Percentiles rank a stretch among this genome's conserved stretches.
phyloP scores from a whole-genome alignment of 2,113 vertebrate species.

The Cyprinodon variegatus region DNA sequence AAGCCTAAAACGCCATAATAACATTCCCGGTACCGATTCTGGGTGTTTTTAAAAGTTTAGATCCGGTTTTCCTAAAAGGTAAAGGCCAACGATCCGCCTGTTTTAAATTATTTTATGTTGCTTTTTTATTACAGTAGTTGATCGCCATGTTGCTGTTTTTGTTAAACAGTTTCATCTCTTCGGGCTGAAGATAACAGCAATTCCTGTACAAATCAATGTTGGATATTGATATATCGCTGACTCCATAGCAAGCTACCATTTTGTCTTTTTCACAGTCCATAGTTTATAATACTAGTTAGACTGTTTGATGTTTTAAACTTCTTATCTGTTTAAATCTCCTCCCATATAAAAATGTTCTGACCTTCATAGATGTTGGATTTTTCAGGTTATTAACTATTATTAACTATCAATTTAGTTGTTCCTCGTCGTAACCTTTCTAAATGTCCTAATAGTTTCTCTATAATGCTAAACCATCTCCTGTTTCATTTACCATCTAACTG shows the following conservation, averaged over 20 bases:
- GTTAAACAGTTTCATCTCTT: background rate
- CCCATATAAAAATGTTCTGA: background rate
- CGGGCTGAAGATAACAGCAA: background rate
- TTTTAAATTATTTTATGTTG: background rate
- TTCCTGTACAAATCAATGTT: conserved; percentile 38
- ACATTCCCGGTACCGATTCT: background rate
- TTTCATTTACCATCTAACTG: background rate
- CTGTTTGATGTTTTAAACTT: background rate
- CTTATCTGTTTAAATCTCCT: background rate
- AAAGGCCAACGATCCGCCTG: no score
- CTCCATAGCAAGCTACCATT: conserved; percentile 11
- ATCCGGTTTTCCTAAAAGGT: background rate
- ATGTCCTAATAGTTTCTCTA: background rate
- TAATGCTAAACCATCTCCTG: background rate
- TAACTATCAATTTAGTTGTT: background rate
- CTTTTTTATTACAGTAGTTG: background rate
- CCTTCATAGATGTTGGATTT: background rate
- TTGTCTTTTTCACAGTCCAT: conserved; percentile 50
- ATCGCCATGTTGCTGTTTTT: background rate
- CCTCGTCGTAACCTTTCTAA: background rate
- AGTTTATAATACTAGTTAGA: background rate
- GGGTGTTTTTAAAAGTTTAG: background rate
- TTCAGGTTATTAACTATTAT: background rate
- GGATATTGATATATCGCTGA: conserved; percentile 14
- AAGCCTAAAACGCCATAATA: no score